phyloP scores from a whole-genome alignment of 2,797 vertebrate species.

The Schizopygopsis pylzovi region DNA sequence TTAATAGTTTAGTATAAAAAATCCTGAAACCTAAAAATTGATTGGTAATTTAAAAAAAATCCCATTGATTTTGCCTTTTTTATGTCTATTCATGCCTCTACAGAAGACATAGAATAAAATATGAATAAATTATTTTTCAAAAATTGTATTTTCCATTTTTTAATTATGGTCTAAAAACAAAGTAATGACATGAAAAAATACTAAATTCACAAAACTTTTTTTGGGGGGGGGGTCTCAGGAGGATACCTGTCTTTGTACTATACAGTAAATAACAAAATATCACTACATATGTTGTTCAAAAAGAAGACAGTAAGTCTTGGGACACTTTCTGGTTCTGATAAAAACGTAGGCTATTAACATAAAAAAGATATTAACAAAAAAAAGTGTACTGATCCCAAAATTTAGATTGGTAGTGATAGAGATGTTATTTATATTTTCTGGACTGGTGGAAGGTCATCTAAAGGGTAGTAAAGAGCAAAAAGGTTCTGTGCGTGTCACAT shows the following conservation, averaged over 20 bases:
- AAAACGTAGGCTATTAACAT: not conserved
- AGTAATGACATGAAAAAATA: too few species aligned
- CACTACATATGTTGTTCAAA: not conserved
- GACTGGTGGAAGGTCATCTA: slow-evolving; percentile 13
- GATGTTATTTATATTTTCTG: not conserved
- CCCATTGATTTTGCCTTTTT: too few species aligned
- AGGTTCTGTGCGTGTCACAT: not conserved
- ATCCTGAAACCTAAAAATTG: too few species aligned
- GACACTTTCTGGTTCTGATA: not conserved
- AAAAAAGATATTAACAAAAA: not conserved
- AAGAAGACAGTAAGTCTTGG: not conserved
- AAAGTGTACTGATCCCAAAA: not conserved
- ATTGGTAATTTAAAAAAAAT: too few species aligned
- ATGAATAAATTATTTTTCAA: too few species aligned
- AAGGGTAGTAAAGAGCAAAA: not conserved
- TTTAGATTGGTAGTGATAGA: not conserved
- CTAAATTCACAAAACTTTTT: too few species aligned
- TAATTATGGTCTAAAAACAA: too few species aligned
- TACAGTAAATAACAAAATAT: not conserved
- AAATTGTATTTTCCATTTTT: too few species aligned
- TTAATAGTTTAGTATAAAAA: too few species aligned
- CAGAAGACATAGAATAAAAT: too few species aligned
- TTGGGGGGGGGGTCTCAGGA: too few species aligned
- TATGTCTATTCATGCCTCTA: too few species aligned
- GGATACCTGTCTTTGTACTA: not conserved